A percentile compares a stretch with the other conserved stretches of the same genome.
Evolutionary conservation across 2,797 vertebrate species (phyloP).

Genomic region (Kryptopterus vitreolus): DNA sequence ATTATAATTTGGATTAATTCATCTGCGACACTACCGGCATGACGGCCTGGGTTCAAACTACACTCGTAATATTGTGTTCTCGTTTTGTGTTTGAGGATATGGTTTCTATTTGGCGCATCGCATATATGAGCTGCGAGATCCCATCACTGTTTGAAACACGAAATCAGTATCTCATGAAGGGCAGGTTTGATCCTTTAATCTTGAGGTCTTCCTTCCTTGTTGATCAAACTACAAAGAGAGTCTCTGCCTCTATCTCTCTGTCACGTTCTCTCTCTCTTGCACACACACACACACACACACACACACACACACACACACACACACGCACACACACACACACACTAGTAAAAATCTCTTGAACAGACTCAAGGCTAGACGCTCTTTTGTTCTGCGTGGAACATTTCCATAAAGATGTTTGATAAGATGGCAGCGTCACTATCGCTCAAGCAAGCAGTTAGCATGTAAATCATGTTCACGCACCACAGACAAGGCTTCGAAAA

Average conservation of each 20-base stretch:
- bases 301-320: neutral
- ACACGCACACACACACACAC: neutral
- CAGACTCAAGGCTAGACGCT: neutral
- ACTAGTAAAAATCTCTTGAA: neutral
- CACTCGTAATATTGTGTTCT: no score
- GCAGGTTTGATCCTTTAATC: constrained; percentile 38
- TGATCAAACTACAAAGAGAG: neutral
- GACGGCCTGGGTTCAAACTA: no score
- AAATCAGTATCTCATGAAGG: constrained; percentile 69
- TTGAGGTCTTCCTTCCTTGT: constrained; percentile 3
- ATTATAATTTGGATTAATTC: no score
- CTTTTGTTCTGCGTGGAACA: neutral
- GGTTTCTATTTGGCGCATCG: neutral
- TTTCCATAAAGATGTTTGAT: constrained; percentile 50
- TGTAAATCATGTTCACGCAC: constrained; percentile 34
- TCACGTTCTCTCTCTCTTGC: neutral
- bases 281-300: neutral
- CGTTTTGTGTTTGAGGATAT: neutral
- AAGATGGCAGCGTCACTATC: constrained; percentile 34
- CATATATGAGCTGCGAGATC: neutral
- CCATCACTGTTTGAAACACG: constrained; percentile 61
- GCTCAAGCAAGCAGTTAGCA: constrained; percentile 30
- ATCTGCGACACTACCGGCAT: no score
- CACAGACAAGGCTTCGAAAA: constrained; percentile 17
- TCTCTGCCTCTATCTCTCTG: no score